A percentile compares a stretch with the other conserved stretches of the same genome.
phyloP scores from a whole-genome alignment of 2,888 invertebrate species.

The Luperina nickerlii region DNA sequence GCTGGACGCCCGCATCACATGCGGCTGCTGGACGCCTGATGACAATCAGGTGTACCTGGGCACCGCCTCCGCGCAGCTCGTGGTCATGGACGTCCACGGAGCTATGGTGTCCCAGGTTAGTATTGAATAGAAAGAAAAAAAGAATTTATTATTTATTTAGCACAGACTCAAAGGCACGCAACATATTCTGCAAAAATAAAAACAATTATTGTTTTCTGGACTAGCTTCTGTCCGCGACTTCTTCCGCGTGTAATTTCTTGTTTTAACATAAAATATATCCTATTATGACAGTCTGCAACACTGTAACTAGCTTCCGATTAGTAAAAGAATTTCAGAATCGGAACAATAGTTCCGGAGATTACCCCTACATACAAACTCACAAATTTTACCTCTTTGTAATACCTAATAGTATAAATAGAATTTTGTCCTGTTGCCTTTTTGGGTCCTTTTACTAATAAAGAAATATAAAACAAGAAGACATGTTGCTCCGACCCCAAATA shows the following conservation, averaged over 20 bases:
- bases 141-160: background rate
- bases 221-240: too few species aligned
- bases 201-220: background rate
- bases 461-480: background rate
- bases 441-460: background rate
- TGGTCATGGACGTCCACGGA: conserved; percentile 99
- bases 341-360: background rate
- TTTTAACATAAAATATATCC: background rate
- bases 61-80: conserved; percentile 97
- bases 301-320: background rate
- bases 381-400: background rate
- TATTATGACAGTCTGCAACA: background rate
- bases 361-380: background rate
- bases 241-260: too few species aligned
- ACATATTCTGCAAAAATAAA: background rate
- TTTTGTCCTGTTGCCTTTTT: background rate
- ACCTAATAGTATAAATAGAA: background rate
- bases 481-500: background rate
- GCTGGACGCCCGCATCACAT: conserved; percentile 97
- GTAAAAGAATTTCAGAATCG: background rate
- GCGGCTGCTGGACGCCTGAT: conserved; percentile 99
- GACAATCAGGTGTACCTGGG: conserved; percentile 99
- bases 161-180: background rate
- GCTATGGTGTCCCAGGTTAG: conserved; percentile 96
- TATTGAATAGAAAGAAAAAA: background rate